phyloP scores from a whole-genome alignment of 1,140 invertebrate species.

The Proales similis region DNA sequence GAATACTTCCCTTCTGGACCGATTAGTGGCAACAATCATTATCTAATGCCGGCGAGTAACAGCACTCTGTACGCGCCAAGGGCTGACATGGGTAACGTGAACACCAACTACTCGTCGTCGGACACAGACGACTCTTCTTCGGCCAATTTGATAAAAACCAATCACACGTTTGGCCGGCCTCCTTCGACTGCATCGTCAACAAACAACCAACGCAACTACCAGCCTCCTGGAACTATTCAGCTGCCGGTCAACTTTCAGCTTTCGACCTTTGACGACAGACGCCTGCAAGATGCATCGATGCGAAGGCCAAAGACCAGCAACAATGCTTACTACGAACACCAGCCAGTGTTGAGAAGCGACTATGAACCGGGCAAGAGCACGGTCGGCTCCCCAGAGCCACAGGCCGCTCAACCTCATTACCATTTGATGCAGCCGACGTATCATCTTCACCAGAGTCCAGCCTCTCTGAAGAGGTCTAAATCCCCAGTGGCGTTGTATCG shows the following conservation, averaged over 20 bases:
- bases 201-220: conserved; percentile 17
- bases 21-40: conserved; percentile 15
- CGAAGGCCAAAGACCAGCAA: neutral
- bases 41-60: conserved; percentile 28
- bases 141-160: neutral
- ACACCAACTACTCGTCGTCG: conserved; percentile 34
- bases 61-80: conserved; percentile 22
- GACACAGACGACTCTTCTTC: conserved; percentile 13
- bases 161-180: conserved; percentile 32
- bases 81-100: conserved; percentile 26
- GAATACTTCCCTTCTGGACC: conserved; percentile 23
- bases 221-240: too few relatives aligned
- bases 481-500: too few relatives aligned
- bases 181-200: conserved; percentile 8
- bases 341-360: conserved; percentile 20
- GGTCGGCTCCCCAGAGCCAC: too few relatives aligned
- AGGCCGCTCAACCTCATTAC: neutral
- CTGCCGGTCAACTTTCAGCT: too few relatives aligned
- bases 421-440: conserved; percentile 33
- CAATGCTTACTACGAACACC: conserved; percentile 28
- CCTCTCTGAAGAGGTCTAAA: too few relatives aligned
- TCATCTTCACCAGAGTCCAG: conserved; percentile 14
- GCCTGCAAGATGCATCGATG: conserved; percentile 28
- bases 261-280: too few relatives aligned
- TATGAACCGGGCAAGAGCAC: too few relatives aligned